Percentiles rank a stretch among this genome's conserved stretches.
phyloP scores from a whole-genome alignment of 2,113 vertebrate genomes.

The Jaculus jaculus region DNA sequence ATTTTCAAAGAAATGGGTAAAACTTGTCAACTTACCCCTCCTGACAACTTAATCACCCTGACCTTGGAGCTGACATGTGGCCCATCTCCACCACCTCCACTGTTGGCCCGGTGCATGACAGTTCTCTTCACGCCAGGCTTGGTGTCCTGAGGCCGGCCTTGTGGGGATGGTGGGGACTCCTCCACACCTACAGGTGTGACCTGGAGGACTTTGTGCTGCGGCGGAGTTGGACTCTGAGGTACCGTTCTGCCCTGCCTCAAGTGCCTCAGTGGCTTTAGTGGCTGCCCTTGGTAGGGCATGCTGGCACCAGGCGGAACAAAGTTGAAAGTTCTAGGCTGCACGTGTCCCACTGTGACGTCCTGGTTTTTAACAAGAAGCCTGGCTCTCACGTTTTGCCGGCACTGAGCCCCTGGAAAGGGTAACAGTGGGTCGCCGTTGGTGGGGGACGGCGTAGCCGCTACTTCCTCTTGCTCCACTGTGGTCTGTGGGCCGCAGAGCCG shows the following conservation, averaged over 20 bases:
- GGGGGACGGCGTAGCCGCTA: slow-evolving; percentile 56
- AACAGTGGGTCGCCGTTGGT: slow-evolving; percentile 83
- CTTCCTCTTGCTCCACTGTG: slow-evolving; percentile 78
- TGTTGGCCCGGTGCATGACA: slow-evolving; percentile 94
- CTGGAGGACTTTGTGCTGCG: slow-evolving; percentile 58
- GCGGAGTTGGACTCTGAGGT: slow-evolving; percentile 75
- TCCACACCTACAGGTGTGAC: slow-evolving; percentile 74
- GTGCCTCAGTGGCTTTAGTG: slow-evolving; percentile 81
- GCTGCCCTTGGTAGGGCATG: slow-evolving; percentile 82
- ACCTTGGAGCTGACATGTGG: slow-evolving; percentile 93
- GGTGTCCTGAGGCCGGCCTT: slow-evolving; percentile 83
- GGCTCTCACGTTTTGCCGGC: slow-evolving; percentile 86
- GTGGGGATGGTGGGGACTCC: slow-evolving; percentile 72
- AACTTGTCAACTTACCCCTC: slow-evolving; percentile 90
- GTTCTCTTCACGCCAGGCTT: slow-evolving; percentile 93
- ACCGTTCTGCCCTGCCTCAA: slow-evolving; percentile 80
- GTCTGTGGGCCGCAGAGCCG: slow-evolving; percentile 75
- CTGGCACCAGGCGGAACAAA: slow-evolving; percentile 74
- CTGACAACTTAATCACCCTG: slow-evolving; percentile 94
- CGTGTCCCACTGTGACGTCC: slow-evolving; percentile 49
- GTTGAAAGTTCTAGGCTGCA: slow-evolving; percentile 77
- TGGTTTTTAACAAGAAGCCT: slow-evolving; percentile 86
- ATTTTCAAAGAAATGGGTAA: slow-evolving; percentile 54
- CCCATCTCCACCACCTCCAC: slow-evolving; percentile 82
- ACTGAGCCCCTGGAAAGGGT: slow-evolving; percentile 81